Percentiles rank a stretch among this genome's conserved stretches.
phyloP scores from a whole-genome alignment of 35 echinoderm and acorn worm species.

The Eucidaris tribuloides region DNA sequence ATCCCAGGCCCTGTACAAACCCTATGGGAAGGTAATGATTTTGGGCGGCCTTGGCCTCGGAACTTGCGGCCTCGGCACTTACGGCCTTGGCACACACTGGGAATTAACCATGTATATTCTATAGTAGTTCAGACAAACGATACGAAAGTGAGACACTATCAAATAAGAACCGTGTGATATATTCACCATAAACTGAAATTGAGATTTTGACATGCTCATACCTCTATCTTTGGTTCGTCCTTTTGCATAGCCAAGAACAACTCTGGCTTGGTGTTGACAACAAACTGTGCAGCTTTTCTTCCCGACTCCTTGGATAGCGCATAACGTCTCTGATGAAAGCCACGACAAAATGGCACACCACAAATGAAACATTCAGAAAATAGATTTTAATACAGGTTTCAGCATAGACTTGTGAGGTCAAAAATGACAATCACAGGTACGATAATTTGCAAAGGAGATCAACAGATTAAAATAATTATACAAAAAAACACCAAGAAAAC shows the following conservation, averaged over 20 bases:
- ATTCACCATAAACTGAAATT: background rate
- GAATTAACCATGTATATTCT: background rate
- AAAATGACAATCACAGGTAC: background rate
- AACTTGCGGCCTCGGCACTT: too few species aligned
- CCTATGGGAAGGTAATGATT: too few species aligned
- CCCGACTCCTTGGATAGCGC: conserved; percentile 52
- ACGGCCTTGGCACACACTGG: too few species aligned
- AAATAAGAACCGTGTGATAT: background rate
- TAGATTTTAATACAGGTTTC: background rate
- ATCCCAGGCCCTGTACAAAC: too few species aligned
- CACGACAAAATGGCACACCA: background rate
- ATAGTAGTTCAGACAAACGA: background rate
- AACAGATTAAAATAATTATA: too few species aligned
- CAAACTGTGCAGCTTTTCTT: conserved; percentile 67
- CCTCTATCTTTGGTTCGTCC: conserved; percentile 87
- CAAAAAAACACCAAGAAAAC: too few species aligned
- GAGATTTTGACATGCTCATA: background rate
- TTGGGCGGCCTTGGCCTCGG: too few species aligned
- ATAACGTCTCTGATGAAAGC: conserved; percentile 45
- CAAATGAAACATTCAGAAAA: background rate
- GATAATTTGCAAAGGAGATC: too few species aligned
- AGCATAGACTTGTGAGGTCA: background rate
- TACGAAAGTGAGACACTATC: background rate
- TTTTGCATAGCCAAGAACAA: conserved; percentile 62
- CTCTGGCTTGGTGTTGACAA: conserved; percentile 67